Conservation (phyloP, 1,140 invertebrate species). For the Galleria mellonella region DNA sequence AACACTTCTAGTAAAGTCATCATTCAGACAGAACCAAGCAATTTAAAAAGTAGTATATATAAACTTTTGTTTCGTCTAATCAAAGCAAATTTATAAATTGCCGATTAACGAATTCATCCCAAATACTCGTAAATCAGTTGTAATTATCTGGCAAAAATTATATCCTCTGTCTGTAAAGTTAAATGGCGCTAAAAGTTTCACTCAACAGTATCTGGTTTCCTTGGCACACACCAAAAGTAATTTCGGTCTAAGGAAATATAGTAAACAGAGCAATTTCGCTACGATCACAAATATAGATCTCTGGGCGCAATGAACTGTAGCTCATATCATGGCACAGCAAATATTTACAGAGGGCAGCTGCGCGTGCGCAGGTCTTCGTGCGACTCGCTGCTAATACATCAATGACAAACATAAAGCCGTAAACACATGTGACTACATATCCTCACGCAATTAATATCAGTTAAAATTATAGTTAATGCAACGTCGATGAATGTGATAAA, state of each 20-base stretch:
- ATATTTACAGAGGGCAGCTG: conserved; percentile 8
- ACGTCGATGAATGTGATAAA: too few relatives aligned
- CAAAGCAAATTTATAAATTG: too few relatives aligned
- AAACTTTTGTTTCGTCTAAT: too few relatives aligned
- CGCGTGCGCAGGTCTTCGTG: neutral
- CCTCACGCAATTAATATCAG: neutral
- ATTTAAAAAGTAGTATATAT: too few relatives aligned
- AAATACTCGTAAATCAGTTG: too few relatives aligned
- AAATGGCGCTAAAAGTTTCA: neutral
- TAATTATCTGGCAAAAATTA: too few relatives aligned
- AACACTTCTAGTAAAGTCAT: too few relatives aligned
- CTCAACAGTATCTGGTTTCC: too few relatives aligned
- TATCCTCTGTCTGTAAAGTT: too few relatives aligned
- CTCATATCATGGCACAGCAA: neutral
- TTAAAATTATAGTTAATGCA: neutral
- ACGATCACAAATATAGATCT: conserved; percentile 6
- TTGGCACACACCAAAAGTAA: too few relatives aligned
- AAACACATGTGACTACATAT: neutral
- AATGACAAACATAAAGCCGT: conserved; percentile 1
- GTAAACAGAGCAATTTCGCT: conserved; percentile 4
- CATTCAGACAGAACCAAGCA: too few relatives aligned
- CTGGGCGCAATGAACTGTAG: conserved; percentile 7
- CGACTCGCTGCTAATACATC: conserved; percentile 3
- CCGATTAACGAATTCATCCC: too few relatives aligned
- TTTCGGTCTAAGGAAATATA: neutral